These are phyloP conservation scores for Sylvia borin DNA, from an alignment of 2,797 vertebrate genomes.

Conservation along the genomic window DNA sequence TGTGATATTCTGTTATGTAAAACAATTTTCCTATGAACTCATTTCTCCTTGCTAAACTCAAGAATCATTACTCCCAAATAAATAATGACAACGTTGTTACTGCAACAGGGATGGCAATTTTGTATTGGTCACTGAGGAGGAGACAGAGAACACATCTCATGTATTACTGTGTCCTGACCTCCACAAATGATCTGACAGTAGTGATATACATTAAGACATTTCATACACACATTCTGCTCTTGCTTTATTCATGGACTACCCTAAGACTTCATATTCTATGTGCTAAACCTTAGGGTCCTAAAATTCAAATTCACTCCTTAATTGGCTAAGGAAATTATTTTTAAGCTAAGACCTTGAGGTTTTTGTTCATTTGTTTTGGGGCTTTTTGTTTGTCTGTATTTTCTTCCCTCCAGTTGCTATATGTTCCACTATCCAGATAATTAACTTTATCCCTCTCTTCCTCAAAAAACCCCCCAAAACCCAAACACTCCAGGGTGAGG, in stretches of 20 bases:
- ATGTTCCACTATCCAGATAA: neutral
- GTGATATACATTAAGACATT: neutral
- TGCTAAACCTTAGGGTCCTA: neutral
- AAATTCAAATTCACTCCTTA: neutral
- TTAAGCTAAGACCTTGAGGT: neutral
- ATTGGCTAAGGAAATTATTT: neutral
- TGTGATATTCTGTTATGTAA: neutral
- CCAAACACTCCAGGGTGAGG: neutral
- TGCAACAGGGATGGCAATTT: neutral
- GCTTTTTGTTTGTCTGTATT: neutral
- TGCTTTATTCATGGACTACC: neutral
- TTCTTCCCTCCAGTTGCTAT: neutral
- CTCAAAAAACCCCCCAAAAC: neutral
- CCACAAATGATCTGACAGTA: neutral
- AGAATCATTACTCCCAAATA: neutral
- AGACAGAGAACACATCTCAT: neutral
- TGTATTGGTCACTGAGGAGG: neutral
- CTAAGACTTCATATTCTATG: neutral
- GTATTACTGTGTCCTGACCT: neutral
- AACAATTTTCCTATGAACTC: neutral
- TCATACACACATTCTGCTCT: neutral
- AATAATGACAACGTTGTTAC: neutral
- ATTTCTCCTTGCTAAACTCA: neutral
- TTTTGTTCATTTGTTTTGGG: neutral
- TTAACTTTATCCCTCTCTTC: neutral